Base-by-base conservation (phyloP, 2,888 invertebrate genomes). In the Perdita meconis region DNA sequence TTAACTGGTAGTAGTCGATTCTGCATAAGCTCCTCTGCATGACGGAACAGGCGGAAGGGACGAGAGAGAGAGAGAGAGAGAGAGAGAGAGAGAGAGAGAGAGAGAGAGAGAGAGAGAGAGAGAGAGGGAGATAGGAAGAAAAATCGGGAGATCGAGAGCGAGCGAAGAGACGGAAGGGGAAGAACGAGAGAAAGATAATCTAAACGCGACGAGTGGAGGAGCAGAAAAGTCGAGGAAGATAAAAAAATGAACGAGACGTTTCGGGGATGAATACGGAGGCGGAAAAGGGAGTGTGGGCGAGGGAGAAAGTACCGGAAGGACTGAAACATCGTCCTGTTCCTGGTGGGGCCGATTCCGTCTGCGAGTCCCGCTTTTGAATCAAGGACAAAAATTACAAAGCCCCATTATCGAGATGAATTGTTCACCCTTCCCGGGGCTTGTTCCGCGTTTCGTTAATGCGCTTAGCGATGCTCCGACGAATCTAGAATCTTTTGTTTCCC, bases 301-400 rank as follows among this genome's bases (percentile, higher is more conserved):
- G 26, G n/a, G 8, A 13, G 56, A 16, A 60, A 50, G 42, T 40
- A 59, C 30, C 24, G 67, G 55, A 64, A 77, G 66, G 51, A 63
- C 65, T 51, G 65, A 69, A 75, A 75, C 61, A 59, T 60, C 26
- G 70, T 65, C 42, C 74, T 65, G 65, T 50, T 60, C 44, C 78
- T 65, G 61, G 56, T 65, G 30, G 34, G 34, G 61, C 2, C 53
- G 42, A 16, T 22, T 42, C 42, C 16, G 40, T 24, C 30, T 19
- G n/a, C 34, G 13, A 40, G 24, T 44, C 34, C 16, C 42, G 69
- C 47, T 78, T 69, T 78, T 44, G 60, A 77, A 73, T 67, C 72
- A 73, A 69, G 69, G 36, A 67, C 74, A 77, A 77, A 80, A 81
- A 81, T 81, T 81, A 81, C 81, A 60, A 60, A 81, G 72, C 64